Conservation (phyloP, 2,797 vertebrate species). For the Karalla daura region DNA sequence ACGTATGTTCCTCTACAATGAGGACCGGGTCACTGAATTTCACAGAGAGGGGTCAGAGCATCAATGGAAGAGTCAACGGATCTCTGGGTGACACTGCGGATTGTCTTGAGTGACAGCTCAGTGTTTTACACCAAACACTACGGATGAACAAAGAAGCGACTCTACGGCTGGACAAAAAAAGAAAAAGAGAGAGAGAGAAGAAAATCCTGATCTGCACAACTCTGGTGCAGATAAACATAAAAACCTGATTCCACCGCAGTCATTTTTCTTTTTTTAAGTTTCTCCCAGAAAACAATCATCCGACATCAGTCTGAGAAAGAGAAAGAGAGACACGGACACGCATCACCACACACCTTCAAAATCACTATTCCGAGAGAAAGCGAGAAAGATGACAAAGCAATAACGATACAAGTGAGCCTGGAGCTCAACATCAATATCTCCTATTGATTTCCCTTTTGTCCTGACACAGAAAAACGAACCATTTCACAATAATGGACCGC, state of each 20-base stretch:
- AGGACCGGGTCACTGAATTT: conserved; percentile 22
- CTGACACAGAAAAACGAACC: conserved; percentile 61
- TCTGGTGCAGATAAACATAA: neutral
- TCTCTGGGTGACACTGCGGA: conserved; percentile 15
- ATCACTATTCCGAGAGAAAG: conserved; percentile 26
- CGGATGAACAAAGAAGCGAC: neutral
- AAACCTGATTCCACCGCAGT: neutral
- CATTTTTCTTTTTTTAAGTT: neutral
- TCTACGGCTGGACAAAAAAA: neutral
- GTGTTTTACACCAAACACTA: neutral
- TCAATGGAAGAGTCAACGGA: neutral
- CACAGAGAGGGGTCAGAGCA: conserved; percentile 24
- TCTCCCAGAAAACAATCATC: conserved; percentile 9
- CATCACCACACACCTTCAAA: conserved; percentile 29
- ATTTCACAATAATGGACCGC: conserved; percentile 61
- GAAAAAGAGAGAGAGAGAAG: neutral
- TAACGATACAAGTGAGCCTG: conserved; percentile 55
- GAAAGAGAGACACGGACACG: neutral
- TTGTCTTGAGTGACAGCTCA: conserved; percentile 14
- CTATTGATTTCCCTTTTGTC: conserved; percentile 71
- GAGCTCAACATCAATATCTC: conserved; percentile 70
- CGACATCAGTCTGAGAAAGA: neutral
- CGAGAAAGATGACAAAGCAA: conserved; percentile 53
- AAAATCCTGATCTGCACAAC: neutral
- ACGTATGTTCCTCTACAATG: neutral